A percentile compares a stretch with the other conserved stretches of the same genome.
These are phyloP conservation scores for Taenaris catops DNA, from an alignment of 2,888 invertebrate species.

Conservation along the genomic window DNA sequence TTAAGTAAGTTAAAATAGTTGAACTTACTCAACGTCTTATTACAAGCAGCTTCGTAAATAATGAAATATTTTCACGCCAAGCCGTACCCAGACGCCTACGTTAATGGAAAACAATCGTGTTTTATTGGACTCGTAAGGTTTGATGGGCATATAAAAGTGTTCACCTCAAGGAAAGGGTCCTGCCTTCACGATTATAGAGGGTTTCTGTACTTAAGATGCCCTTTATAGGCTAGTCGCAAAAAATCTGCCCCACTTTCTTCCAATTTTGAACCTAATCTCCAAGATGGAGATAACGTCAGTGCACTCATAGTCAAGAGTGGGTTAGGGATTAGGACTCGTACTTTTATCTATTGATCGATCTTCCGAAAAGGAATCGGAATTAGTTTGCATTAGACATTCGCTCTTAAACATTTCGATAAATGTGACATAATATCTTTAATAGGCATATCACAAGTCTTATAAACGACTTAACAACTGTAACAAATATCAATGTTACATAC, in stretches of 20 bases:
- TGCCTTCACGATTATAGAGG: slow-evolving; percentile 63
- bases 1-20: too few species aligned
- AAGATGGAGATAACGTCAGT: slow-evolving; percentile 11
- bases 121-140: slow-evolving; percentile 74
- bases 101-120: slow-evolving; percentile 77
- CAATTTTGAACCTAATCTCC: slow-evolving; percentile 19
- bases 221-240: slow-evolving; percentile 58
- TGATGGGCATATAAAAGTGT: slow-evolving; percentile 72
- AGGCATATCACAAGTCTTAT: too few species aligned
- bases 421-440: too few species aligned
- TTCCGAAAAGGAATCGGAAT: slow-evolving; percentile 6
- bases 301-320: slow-evolving; percentile 13
- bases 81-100: slow-evolving; percentile 37
- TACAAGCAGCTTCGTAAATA: slow-evolving; percentile 10
- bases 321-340: slow-evolving; percentile 8
- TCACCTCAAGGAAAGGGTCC: slow-evolving; percentile 67
- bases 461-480: too few species aligned
- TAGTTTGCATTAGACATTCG: background rate
- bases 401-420: too few species aligned
- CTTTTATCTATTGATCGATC: slow-evolving; percentile 10
- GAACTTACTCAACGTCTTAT: slow-evolving; percentile 4
- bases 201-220: slow-evolving; percentile 65
- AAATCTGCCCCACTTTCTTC: slow-evolving; percentile 48
- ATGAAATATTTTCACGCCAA: slow-evolving; percentile 16
- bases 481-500: too few species aligned